phyloP scores from a whole-genome alignment of 64 coral and sea anemone genomes.

The Actinia tenebrosa region DNA sequence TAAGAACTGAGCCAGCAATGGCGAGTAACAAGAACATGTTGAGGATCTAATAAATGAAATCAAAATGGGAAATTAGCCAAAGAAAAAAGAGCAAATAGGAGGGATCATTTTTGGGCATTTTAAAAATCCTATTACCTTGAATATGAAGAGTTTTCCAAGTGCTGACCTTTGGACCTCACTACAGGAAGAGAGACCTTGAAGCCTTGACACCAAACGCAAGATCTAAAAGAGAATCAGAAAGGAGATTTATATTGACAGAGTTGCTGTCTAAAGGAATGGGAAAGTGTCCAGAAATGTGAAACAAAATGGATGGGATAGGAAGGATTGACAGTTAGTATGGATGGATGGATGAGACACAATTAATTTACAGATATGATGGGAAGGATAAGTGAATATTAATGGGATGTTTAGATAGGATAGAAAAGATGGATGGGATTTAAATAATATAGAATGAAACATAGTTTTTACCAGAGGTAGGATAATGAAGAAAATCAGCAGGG shows the following conservation, averaged over 20 bases:
- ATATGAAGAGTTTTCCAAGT: conserved; percentile 87
- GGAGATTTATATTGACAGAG: no score
- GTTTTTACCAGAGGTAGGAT: conserved; percentile 40
- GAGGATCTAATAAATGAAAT: conserved; percentile 51
- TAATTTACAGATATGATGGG: neutral
- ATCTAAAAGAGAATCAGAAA: no score
- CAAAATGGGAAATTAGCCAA: neutral
- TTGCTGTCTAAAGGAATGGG: no score
- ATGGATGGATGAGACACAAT: neutral
- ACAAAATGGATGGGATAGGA: neutral
- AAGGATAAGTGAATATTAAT: neutral
- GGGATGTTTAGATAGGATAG: neutral
- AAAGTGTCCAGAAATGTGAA: no score
- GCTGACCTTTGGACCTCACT: conserved; percentile 78
- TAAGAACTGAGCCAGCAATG: conserved; percentile 44
- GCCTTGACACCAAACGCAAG: conserved; percentile 42
- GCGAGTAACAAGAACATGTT: conserved; percentile 84
- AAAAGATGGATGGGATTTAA: neutral
- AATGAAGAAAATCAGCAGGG: conserved; percentile 43
- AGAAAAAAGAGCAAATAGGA: no score
- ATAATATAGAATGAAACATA: neutral
- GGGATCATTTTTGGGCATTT: no score
- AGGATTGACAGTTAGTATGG: neutral
- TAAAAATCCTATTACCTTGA: conserved; percentile 48
- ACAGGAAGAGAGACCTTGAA: conserved; percentile 64